Evolutionary conservation across 2,797 vertebrate species (phyloP), one percentile per base, ranked within the genome.

Genomic region (Columba guinea): DNA sequence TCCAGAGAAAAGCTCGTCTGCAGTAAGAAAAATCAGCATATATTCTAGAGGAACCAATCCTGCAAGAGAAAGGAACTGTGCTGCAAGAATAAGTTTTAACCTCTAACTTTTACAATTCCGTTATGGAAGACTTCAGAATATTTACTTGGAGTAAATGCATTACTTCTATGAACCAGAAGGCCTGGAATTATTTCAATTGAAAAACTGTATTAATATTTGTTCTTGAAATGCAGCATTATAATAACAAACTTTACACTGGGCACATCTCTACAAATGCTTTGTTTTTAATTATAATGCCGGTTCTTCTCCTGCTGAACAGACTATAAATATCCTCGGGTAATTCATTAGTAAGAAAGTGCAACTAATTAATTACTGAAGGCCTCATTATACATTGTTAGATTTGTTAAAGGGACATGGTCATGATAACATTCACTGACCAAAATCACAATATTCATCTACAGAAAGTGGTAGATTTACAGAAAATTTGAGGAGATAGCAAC

Each of bases 261-360:
- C 95, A 78, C 15, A 10, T 44, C 74, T 80, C 75, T 92, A 71
- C 23, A 53, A 64, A 32, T 2, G 1, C 8, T 41, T 63, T 69
- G n/a, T 68, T 62, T 62, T 14, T 9, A 64, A 23, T 39, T 70
- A 69, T 44, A 70, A 63, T 30, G 10, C 19, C 71, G 82, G 8
- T 46, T 93, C 37, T 92, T 13, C 67, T 83, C 37, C 62, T 92
- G 85, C 71, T 84, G 67, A 95, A 84, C 55, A 95, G 59, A 75
- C 34, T 90, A 46, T 93, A 55, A 67, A 95, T 93, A 84, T 81
- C 58, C 44, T 94, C 75, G 86, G 48, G n/a, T 92, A 56, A 95
- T 74, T 95, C 77, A 84, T 91, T 95, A 92, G 16, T 53, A 60
- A 62, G 81, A 87, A 6, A 93, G 51, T 46, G 32, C 19, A 96